These are phyloP conservation scores for Acipenser oxyrinchus DNA, from an alignment of 2,797 vertebrate genomes.

Conservation along the genomic window DNA sequence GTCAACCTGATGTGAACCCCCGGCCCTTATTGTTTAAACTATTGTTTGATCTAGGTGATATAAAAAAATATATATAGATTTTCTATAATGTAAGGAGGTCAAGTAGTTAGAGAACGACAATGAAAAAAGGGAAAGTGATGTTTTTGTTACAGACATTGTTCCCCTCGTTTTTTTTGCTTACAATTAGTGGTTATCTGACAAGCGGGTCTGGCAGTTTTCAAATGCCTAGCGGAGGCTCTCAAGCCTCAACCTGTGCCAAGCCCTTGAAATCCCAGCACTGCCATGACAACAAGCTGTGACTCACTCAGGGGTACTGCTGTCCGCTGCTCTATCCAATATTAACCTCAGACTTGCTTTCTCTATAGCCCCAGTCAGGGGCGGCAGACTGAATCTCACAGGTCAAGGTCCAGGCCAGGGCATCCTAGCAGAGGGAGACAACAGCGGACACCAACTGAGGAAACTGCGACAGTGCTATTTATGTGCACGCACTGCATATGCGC, in stretches of 20 bases:
- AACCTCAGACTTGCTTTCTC: conserved; percentile 10
- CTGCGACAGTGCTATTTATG: neutral
- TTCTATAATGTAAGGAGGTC: no score
- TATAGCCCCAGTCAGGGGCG: neutral
- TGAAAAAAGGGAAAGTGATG: neutral
- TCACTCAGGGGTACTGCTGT: neutral
- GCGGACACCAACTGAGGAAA: neutral
- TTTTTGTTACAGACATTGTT: no score
- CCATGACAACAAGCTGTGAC: conserved; percentile 17
- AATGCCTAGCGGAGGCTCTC: conserved; percentile 10
- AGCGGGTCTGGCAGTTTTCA: conserved; percentile 2
- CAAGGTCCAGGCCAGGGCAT: neutral
- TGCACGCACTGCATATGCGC: no score
- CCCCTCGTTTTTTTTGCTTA: neutral
- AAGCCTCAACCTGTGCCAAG: conserved; percentile 1
- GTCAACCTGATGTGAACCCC: no score
- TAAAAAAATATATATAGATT: no score
- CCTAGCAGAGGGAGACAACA: neutral
- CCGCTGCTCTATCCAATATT: conserved; percentile 15
- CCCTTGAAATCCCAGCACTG: conserved; percentile 7
- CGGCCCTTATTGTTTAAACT: no score
- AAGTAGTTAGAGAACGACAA: no score
- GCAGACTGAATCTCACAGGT: neutral
- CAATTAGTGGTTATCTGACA: conserved; percentile 8
- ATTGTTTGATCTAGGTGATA: no score